Base-by-base conservation (phyloP, 2,797 vertebrate species). In the Danio tinwini region DNA sequence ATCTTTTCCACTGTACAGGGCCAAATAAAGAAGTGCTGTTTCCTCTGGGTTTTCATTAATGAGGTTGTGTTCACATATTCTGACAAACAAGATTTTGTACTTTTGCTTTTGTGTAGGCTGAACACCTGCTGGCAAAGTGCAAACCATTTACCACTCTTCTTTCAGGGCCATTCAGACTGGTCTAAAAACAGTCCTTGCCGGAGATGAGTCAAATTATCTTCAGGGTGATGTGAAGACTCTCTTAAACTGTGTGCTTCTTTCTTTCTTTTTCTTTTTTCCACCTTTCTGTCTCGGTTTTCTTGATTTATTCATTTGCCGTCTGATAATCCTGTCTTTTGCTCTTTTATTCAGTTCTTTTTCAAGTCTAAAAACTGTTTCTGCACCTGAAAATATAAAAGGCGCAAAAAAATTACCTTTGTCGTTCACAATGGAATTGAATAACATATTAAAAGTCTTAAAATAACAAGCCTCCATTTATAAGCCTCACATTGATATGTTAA, bases 141-240 rank as follows among this genome's bases (percentile, higher is more conserved):
- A 19, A 50, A 44, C 19, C 52, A 19, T 17, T 73, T 55, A 17
- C 37, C 40, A 63, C 29, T 76, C 52, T 67, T 55, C 42, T 81
- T 71, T 47, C 0, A 47, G 8, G 49, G 49, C 17, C 55, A 64
- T 81, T 53, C 52, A 49, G 16, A n/a, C 47, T 13, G 56, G 76
- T 76, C 49, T 64, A 71, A 61, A 49, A 53, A 76, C 37, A 56
- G 49, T 44, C 11, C 6, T 47, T 17, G n/a, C 37, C 47, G n/a
- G 65, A 76, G 50, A 64, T 53, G 75, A 84, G 75, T 81, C 63
- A 82, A 76, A 67, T 67, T 21, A 80, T 82, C 65, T 29, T 29
- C 39, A 45, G 63, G 79, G 63, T 21, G 45, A 55, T 58, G 53
- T 67, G 47, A 58, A 50, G 39, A 49, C 72, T 61, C 64, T 61